Conservation (phyloP, 2,113 vertebrate genomes). For the Sigmodon hispidus region DNA sequence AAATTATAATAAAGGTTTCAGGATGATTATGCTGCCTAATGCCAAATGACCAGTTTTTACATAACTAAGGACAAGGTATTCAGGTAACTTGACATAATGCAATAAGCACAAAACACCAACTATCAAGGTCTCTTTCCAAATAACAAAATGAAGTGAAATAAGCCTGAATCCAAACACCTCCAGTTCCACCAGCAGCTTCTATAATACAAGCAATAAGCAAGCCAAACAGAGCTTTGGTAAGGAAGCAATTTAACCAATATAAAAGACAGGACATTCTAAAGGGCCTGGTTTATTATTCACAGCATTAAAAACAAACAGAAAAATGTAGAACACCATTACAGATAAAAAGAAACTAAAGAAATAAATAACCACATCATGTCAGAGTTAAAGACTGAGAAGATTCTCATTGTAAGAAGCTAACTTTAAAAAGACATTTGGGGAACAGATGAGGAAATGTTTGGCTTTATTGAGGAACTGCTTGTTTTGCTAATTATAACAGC, state of each 20-base stretch:
- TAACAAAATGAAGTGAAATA: constrained; percentile 41
- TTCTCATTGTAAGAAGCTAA: background rate
- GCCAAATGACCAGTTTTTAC: background rate
- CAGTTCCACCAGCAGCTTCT: background rate
- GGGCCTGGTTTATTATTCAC: background rate
- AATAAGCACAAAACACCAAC: background rate
- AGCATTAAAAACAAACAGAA: background rate
- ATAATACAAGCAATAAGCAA: constrained; percentile 22
- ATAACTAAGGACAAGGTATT: background rate
- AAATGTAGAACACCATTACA: background rate
- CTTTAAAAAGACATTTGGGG: background rate
- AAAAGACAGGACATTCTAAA: constrained; percentile 6
- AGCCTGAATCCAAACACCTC: constrained; percentile 4
- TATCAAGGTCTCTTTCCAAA: constrained; percentile 19
- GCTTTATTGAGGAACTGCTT: background rate
- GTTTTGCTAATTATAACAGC: constrained; percentile 15
- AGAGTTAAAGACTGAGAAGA: background rate
- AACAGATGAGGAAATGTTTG: constrained; percentile 14
- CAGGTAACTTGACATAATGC: background rate
- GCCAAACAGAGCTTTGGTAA: background rate
- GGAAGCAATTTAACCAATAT: constrained; percentile 39
- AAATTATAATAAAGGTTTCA: background rate
- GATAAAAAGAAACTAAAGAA: constrained; percentile 26
- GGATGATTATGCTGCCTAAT: background rate
- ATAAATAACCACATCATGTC: background rate